Conservation (phyloP, 2,113 vertebrate genomes). For the Anhinga anhinga region DNA sequence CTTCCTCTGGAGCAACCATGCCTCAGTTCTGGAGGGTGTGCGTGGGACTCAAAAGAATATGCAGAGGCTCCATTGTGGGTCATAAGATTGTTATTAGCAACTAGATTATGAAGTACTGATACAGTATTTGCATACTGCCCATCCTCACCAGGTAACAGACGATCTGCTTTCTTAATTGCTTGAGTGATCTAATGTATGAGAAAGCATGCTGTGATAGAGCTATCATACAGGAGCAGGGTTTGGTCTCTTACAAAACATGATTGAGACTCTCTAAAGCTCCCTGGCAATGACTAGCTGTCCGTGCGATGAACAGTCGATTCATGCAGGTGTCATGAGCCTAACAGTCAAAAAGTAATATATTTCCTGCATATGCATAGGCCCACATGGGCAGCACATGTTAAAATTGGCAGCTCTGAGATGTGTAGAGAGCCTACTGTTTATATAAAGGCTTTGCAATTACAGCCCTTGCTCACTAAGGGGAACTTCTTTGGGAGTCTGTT, state of each 20-base stretch:
- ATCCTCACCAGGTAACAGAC: not conserved
- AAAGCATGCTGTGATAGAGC: not conserved
- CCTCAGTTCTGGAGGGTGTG: not conserved
- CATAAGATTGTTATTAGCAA: not conserved
- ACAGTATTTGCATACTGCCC: not conserved
- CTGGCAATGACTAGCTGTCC: not conserved
- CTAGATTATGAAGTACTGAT: not conserved
- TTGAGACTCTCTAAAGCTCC: not conserved
- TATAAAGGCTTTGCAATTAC: not conserved
- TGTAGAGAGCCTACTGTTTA: not conserved
- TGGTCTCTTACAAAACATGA: not conserved
- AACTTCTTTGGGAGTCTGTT: not conserved
- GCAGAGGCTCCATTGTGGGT: not conserved
- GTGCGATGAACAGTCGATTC: not conserved
- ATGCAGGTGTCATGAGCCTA: not conserved
- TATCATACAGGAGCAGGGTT: not conserved
- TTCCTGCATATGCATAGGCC: not conserved
- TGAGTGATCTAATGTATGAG: not conserved
- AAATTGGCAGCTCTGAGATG: not conserved
- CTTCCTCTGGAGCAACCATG: not conserved
- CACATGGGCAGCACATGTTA: not conserved
- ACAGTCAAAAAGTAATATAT: not conserved
- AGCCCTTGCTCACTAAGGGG: not conserved
- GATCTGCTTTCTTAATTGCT: not conserved
- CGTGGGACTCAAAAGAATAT: not conserved